Evolutionary conservation across 2,797 vertebrate genomes (phyloP), one percentile per base, ranked within the genome.

Genomic region (Rhinatrema bivittatum): DNA sequence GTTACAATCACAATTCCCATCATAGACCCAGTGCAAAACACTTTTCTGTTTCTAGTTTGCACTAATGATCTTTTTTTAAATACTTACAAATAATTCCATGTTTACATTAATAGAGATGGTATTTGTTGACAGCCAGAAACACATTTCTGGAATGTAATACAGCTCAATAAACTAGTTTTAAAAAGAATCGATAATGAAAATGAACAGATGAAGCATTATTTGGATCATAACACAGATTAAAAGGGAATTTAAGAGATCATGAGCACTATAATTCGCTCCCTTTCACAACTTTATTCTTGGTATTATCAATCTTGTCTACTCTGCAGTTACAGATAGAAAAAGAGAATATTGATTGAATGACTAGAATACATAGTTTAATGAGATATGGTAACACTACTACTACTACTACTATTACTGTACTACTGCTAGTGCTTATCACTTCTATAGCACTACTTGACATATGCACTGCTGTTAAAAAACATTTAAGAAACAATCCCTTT

Each of bases 41-140:
- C n/a, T n/a, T n/a, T n/a, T n/a, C n/a, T n/a, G 35, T 22, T 60
- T 76, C 69, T 16, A 32, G 42, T 65, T 69, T 70, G 50, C 54
- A 42, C 43, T 74, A 70, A 64, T 56, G 40, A 74, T 50, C 15
- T 52, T 65, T 64, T 49, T 25, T 32, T 33, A 46, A 36, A 53
- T 9, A 39, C 19, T 55, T 9, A 39, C 19, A 68, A 68, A 66
- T 57, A 57, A 55, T 53, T 63, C 44, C 51, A 63, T 50, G 57
- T 72, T 79, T 76, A 76, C 60, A 73, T 66, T 65, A 60, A 45
- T 56, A 53, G 65, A 82, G 70, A 75, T 76, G 65, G 61, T 67
- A 73, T 63, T 67, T 71, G 45, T 74, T 69, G 55, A 52, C 31
- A 48, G 65, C 55, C 65, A 70, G 60, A 72, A 71, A 59, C 25